Evolutionary conservation across 2,797 vertebrate genomes (phyloP).

Genomic region (Arctocebus calabarensis): DNA sequence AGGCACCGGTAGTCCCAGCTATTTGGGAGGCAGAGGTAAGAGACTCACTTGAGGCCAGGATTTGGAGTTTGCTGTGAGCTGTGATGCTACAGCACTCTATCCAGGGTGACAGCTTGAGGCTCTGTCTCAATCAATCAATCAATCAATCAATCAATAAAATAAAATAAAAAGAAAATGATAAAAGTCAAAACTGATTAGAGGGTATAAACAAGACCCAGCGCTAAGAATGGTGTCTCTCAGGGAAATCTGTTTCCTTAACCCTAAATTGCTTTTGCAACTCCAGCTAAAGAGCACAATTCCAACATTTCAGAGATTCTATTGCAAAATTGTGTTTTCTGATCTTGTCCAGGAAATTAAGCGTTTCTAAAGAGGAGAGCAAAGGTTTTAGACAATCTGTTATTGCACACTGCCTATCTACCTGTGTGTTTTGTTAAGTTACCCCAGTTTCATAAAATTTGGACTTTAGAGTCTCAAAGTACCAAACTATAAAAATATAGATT

Average conservation of each 20-base stretch:
- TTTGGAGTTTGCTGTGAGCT: too few relatives aligned
- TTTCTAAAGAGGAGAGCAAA: slow-evolving; percentile 64
- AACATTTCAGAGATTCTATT: slow-evolving; percentile 13
- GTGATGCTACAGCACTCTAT: too few relatives aligned
- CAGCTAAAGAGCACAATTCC: slow-evolving; percentile 52
- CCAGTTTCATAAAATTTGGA: not conserved
- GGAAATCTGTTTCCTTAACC: slow-evolving; percentile 29
- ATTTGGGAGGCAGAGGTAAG: too few relatives aligned
- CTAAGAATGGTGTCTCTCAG: not conserved
- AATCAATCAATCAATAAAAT: too few relatives aligned
- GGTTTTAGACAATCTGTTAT: not conserved
- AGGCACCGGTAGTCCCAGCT: too few relatives aligned
- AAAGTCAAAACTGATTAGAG: not conserved
- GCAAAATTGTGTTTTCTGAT: slow-evolving; percentile 51
- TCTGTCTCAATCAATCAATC: too few relatives aligned
- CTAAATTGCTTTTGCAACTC: slow-evolving; percentile 16
- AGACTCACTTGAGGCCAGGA: too few relatives aligned
- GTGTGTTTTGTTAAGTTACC: not conserved
- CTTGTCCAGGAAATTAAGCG: slow-evolving; percentile 11
- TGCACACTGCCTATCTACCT: not conserved
- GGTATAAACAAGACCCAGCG: not conserved
- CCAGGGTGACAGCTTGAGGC: too few relatives aligned
- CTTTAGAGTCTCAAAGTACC: slow-evolving; percentile 28
- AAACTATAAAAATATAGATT: slow-evolving; percentile 10
- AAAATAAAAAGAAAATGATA: not conserved